phyloP scores from a whole-genome alignment of 2,888 invertebrate genomes.

The Arge pagana region DNA sequence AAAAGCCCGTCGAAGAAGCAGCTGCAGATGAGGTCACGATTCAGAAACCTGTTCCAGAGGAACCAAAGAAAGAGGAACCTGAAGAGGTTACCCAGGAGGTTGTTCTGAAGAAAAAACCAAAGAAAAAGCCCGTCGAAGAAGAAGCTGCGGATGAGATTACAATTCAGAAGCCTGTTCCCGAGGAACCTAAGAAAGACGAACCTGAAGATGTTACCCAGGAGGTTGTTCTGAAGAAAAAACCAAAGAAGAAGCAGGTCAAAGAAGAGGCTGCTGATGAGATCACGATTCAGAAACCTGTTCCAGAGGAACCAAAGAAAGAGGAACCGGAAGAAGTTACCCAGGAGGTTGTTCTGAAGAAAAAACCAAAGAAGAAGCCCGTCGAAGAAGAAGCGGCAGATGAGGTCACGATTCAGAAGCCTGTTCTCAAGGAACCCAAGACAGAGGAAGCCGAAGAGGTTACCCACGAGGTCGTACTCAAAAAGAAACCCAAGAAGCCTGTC shows the following conservation, averaged over 20 bases:
- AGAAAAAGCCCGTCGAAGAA: constrained; percentile 36
- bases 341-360: constrained; percentile 39
- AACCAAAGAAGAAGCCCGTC: constrained; percentile 41
- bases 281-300: constrained; percentile 35
- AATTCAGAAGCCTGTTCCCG: constrained; percentile 22
- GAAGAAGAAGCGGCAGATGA: constrained; percentile 14
- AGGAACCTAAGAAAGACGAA: constrained; percentile 45
- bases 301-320: constrained; percentile 23
- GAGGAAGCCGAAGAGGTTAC: constrained; percentile 32
- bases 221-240: constrained; percentile 46
- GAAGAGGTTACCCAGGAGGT: constrained; percentile 37
- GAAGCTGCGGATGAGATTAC: constrained; percentile 39
- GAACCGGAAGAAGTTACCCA: constrained; percentile 35
- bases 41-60: constrained; percentile 33
- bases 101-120: constrained; percentile 40
- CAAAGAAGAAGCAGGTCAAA: constrained; percentile 32
- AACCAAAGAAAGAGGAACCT: constrained; percentile 30
- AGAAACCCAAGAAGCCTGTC: constrained; percentile 45
- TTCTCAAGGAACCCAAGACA: constrained; percentile 20
- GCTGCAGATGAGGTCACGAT: constrained; percentile 40
- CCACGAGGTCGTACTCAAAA: constrained; percentile 38
- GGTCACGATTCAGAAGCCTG: constrained; percentile 30
- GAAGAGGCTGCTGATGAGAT: constrained; percentile 37
- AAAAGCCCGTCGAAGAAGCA: constrained; percentile 42
- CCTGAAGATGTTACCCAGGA: constrained; percentile 57